Base-by-base conservation (phyloP, 1,140 invertebrate species). In the Nasonia vitripennis region DNA sequence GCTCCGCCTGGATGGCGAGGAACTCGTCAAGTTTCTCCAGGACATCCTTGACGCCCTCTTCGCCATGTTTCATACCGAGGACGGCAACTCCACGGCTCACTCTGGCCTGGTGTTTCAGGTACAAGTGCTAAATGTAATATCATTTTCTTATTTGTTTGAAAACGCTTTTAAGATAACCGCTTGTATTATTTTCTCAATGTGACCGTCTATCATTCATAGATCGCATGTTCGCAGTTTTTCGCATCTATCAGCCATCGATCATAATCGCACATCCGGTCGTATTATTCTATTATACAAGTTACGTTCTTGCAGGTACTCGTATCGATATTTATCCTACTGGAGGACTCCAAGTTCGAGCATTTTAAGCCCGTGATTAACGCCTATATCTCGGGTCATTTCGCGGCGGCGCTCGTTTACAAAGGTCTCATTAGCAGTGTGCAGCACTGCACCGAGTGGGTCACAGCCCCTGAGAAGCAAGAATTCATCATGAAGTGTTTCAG, bases 11-110 rank as follows among this genome's bases (percentile, higher is more conserved):
- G 96, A 97, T 88, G 96, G 96, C 23, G 98, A 98, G 91, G 98
- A 99, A 92, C 94, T 98, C n/a, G 97, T 99, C 0, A 99, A 99
- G 93, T 99, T 99, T 93, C 94, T 99, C 2, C 97, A 99, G 91
- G 98, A 99, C 91, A 97, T 99, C 27, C 93, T 99, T 1, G 99
- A 99, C 91, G 97, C 98, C 0, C 92, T 99, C 0, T 99, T 99
- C 91, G 96, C 97, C 20, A 96, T 99, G 94, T 98, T 99, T 91
- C 98, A 97, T 62, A 98, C 97, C 48, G 98, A 98, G 93, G 97
- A 99, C 91, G 98, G 97, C 1, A 98, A 98, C 90, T 97, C 95
- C 1, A 96, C 95, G 48, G 91, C 94, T 0, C 95, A 96, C 90
- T 96, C 96, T 41, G 96, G 96, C 31, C 93, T 96, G 45, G 96